Percentiles rank a stretch among this genome's conserved stretches.
These are phyloP conservation scores for Emys orbicularis DNA, from an alignment of 2,797 vertebrate genomes.

Conservation along the genomic window DNA sequence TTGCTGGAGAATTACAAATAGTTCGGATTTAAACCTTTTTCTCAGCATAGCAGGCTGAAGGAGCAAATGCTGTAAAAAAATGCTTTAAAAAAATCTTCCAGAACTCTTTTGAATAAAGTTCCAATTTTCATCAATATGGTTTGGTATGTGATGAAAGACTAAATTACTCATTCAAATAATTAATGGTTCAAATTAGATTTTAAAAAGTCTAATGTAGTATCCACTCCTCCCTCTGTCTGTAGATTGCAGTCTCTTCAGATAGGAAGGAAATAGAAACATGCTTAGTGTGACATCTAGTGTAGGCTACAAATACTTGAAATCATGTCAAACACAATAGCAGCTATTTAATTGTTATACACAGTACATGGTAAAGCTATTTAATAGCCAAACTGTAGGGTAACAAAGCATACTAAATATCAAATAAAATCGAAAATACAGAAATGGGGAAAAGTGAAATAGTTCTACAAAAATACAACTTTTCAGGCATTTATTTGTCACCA, in stretches of 20 bases:
- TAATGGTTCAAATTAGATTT: slow-evolving; percentile 22
- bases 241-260: not conserved
- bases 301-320: not conserved
- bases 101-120: slow-evolving; percentile 20
- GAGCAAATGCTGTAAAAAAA: not conserved
- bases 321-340: rapidly evolving
- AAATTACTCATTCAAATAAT: slow-evolving; percentile 3
- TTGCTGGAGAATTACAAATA: slow-evolving; percentile 47
- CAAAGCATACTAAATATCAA: not conserved
- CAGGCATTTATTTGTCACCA: not conserved
- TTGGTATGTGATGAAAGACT: not conserved
- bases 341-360: no score
- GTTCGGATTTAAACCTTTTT: slow-evolving; percentile 57
- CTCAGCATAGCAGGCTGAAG: slow-evolving; percentile 16
- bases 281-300: slow-evolving; percentile 74
- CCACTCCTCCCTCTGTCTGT: not conserved
- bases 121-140: not conserved
- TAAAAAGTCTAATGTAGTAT: not conserved
- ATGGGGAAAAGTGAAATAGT: rapidly evolving
- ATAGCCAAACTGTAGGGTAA: not conserved
- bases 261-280: slow-evolving; percentile 26
- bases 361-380: not conserved
- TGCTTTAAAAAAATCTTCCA: slow-evolving; percentile 30
- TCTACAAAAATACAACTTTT: not conserved
- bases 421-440: not conserved